Evolutionary conservation across 2,113 vertebrate species (phyloP).

Genomic region (Varanus salvator): DNA sequence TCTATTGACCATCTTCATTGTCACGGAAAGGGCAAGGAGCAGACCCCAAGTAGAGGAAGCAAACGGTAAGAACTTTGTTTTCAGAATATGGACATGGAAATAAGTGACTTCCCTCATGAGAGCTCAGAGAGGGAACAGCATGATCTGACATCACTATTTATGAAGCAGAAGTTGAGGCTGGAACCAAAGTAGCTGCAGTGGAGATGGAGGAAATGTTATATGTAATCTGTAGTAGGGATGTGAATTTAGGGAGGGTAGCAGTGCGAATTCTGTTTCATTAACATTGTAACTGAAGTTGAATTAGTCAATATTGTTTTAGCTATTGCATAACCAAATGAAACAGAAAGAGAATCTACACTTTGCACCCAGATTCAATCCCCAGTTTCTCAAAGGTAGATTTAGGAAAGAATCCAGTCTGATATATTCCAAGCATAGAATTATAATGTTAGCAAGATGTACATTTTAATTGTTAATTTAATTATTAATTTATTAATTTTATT

Average conservation of each 20-base stretch:
- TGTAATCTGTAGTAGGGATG: background rate
- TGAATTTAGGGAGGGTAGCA: background rate
- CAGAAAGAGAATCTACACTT: too few relatives aligned
- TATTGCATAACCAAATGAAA: too few relatives aligned
- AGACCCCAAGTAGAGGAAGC: background rate
- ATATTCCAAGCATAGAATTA: too few relatives aligned
- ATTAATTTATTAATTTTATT: too few relatives aligned
- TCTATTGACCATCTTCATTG: background rate
- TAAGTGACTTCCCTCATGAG: too few relatives aligned
- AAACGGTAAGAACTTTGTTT: background rate
- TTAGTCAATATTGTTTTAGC: too few relatives aligned
- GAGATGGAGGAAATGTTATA: background rate
- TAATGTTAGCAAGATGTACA: too few relatives aligned
- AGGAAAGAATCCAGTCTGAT: too few relatives aligned
- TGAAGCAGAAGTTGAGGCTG: background rate
- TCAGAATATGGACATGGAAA: background rate
- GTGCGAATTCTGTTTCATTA: background rate
- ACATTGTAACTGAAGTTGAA: too few relatives aligned
- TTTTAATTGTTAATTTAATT: too few relatives aligned
- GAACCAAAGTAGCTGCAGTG: background rate
- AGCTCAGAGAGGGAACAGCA: background rate
- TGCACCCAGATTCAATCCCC: too few relatives aligned
- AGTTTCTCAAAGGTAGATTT: too few relatives aligned
- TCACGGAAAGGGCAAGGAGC: background rate
- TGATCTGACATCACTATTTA: background rate